These are phyloP conservation scores for Norana najaformis DNA, from an alignment of 2,888 invertebrate genomes.

Conservation along the genomic window DNA sequence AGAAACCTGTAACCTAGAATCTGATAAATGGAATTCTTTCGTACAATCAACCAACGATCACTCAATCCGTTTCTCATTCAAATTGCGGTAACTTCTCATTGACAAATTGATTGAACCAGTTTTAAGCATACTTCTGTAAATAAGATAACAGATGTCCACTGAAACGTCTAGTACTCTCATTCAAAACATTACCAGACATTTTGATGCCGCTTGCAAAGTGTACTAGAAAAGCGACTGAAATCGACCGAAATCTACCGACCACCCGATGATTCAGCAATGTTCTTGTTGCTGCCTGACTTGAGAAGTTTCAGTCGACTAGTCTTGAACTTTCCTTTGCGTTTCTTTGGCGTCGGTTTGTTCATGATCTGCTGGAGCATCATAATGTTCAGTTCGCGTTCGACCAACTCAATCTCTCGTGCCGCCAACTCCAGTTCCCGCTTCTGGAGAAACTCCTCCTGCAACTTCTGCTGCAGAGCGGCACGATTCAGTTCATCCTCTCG, in stretches of 20 bases:
- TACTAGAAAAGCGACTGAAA: background rate
- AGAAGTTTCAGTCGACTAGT: slow-evolving; percentile 74
- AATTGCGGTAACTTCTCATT: no score
- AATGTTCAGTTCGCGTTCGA: slow-evolving; percentile 83
- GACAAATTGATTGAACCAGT: no score
- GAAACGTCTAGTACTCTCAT: no score
- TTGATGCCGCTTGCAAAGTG: background rate
- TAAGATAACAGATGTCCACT: no score
- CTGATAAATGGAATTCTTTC: no score
- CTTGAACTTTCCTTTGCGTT: slow-evolving; percentile 86
- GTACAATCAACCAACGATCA: no score
- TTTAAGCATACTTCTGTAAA: no score
- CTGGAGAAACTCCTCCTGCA: slow-evolving; percentile 83
- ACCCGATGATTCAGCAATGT: slow-evolving; percentile 85
- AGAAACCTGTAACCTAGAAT: no score
- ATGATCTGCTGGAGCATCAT: slow-evolving; percentile 80
- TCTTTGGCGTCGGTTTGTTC: slow-evolving; percentile 70
- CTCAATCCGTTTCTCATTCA: no score
- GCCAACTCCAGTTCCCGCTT: slow-evolving; percentile 80
- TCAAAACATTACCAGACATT: no score
- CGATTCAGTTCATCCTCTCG: slow-evolving; percentile 87
- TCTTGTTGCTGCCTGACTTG: slow-evolving; percentile 73
- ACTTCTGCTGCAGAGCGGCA: slow-evolving; percentile 83
- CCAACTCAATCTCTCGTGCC: slow-evolving; percentile 84
- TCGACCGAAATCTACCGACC: slow-evolving; percentile 41